Base-by-base conservation (phyloP, 2,113 vertebrate genomes). In the Malurus elegans region DNA sequence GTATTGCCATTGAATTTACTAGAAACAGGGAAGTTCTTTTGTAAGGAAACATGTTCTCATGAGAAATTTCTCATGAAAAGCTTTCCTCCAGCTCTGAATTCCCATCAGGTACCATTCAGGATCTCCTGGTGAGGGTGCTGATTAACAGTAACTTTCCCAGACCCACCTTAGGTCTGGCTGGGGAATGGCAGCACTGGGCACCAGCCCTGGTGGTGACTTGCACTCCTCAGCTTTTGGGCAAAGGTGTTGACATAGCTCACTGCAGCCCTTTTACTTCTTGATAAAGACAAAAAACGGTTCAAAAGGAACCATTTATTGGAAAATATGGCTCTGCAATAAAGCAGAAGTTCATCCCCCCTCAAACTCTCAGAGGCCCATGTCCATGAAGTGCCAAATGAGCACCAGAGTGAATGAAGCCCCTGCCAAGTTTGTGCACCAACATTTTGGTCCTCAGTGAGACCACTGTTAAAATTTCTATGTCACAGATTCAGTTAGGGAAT, bases 101-200 rank as follows among this genome's bases (percentile, higher is more conserved):
- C 60, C 48, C 32, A 50, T 29, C 57, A 70, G 50, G 29, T 72
- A 19, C 20, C n/a, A 58, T n/a, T 79, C 47, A 72, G 32, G 14
- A 38, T 38, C 31, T 81, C 17, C 54, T 54, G n/a, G 8, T 76
- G 70, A 60, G 21, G 48, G 8, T 67, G 34, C 6, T 56, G 53
- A 51, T 47, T 40, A 48, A 60, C 29, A 92, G 45, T 19, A 73
- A 6, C 9, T 84, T 88, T 70, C 20, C 20, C 48, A 82, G 40
- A 28, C n/a, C 14, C 12, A 0, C 12, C 9, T 84, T 15, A 81
- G 45, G 5, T 66, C 9, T 73, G 28, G 4, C 12, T 56, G 34
- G 10, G 24, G 36, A 78, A 58, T 0, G 2, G 38, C 11, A 79
- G 36, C 42, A 64, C 12, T 2, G 0, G 18, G 6, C 7, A 6